Evolutionary conservation across 2,113 vertebrate genomes (phyloP).

Genomic region (Laticauda colubrina): DNA sequence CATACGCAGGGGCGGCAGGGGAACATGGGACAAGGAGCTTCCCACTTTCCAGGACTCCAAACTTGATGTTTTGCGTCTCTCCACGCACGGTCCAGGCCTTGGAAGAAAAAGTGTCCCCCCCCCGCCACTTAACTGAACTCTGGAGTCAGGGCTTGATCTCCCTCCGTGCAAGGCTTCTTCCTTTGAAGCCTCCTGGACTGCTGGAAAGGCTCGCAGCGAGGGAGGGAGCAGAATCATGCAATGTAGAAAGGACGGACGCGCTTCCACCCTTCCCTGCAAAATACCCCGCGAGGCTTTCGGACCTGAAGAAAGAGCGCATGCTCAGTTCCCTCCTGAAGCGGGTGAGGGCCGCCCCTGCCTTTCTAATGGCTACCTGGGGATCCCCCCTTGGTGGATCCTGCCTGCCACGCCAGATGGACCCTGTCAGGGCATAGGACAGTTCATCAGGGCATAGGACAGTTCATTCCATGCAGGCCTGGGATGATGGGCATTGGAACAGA

Average conservation of each 20-base stretch:
- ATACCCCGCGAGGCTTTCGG: background rate
- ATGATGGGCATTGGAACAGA: background rate
- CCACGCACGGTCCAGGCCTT: background rate
- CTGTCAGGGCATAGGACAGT: fast-evolving
- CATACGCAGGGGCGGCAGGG: background rate
- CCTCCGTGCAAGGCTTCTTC: background rate
- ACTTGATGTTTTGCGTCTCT: background rate
- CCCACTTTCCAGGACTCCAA: background rate
- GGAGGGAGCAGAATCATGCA: background rate
- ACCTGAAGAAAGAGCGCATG: background rate
- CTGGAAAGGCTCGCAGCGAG: background rate
- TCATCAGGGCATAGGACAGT: fast-evolving
- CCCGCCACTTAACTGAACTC: background rate
- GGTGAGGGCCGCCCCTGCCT: background rate
- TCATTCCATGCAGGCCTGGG: background rate
- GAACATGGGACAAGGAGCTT: background rate
- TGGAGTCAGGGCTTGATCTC: background rate
- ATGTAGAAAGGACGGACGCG: background rate
- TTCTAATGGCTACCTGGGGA: background rate
- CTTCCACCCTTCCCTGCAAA: background rate
- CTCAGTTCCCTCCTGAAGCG: background rate
- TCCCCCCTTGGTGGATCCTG: background rate
- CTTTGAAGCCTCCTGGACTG: background rate
- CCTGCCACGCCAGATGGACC: background rate
- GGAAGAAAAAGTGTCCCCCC: background rate